A percentile compares a stretch with the other conserved stretches of the same genome.
phyloP scores from a whole-genome alignment of 2,888 invertebrate genomes.

The Andrena camellia region DNA sequence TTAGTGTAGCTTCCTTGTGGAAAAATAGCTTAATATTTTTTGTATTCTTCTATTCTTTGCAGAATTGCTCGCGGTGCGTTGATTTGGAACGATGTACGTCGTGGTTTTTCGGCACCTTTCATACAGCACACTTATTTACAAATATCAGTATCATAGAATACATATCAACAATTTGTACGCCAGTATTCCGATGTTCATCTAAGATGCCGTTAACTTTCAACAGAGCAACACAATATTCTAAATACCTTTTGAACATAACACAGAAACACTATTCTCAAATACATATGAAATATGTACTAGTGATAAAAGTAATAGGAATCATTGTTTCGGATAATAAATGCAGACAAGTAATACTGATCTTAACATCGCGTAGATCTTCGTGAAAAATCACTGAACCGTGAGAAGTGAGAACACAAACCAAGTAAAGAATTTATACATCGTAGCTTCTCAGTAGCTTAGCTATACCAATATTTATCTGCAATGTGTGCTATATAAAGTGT shows the following conservation, averaged over 20 bases:
- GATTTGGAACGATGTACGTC: slow-evolving; percentile 3
- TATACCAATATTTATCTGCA: slow-evolving; percentile 34
- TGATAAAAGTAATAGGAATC: slow-evolving; percentile 9
- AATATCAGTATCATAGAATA: slow-evolving; percentile 28
- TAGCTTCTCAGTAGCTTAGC: slow-evolving; percentile 3
- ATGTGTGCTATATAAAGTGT: slow-evolving; percentile 49
- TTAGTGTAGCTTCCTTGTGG: slow-evolving; percentile 14
- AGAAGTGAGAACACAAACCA: slow-evolving; percentile 34
- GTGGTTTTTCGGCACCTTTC: slow-evolving; percentile 35
- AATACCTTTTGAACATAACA: slow-evolving; percentile 13
- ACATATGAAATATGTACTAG: slow-evolving; percentile 6
- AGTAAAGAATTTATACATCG: slow-evolving; percentile 2
- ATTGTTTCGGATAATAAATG: slow-evolving; percentile 14
- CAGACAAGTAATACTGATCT: slow-evolving; percentile 26
- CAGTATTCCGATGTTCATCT: background rate
- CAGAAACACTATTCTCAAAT: slow-evolving; percentile 2
- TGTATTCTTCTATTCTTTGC: slow-evolving; percentile 14
- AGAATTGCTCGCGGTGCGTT: slow-evolving; percentile 14
- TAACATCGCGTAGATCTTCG: slow-evolving; percentile 5
- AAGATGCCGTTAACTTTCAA: background rate
- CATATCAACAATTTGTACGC: background rate
- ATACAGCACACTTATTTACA: slow-evolving; percentile 44
- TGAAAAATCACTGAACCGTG: slow-evolving; percentile 14
- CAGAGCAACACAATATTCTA: background rate
- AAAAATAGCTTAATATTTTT: slow-evolving; percentile 47